phyloP scores from a whole-genome alignment of 2,888 invertebrate genomes.

The Parnassius smintheus region DNA sequence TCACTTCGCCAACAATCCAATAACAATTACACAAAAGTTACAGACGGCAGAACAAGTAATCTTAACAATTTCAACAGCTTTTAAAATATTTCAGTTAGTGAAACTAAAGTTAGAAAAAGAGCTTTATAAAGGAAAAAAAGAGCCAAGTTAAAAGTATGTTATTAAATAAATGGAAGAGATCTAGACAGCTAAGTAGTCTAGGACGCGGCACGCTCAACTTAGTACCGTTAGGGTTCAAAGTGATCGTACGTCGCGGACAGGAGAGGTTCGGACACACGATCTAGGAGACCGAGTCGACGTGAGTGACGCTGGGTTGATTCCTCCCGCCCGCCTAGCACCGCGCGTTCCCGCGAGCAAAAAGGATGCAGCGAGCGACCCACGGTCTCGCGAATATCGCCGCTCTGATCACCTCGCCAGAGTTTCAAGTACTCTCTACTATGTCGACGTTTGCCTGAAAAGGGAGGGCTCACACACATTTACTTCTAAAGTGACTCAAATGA shows the following conservation, averaged over 20 bases:
- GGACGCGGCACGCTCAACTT: slow-evolving; percentile 58
- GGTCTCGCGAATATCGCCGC: slow-evolving; percentile 70
- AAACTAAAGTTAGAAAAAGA: slow-evolving; percentile 24
- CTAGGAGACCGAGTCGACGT: slow-evolving; percentile 74
- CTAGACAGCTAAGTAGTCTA: slow-evolving; percentile 46
- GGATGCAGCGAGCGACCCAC: slow-evolving; percentile 70
- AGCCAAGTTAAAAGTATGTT: slow-evolving; percentile 5
- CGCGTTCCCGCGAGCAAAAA: slow-evolving; percentile 67
- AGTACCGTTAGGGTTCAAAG: slow-evolving; percentile 71
- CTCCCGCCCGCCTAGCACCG: slow-evolving; percentile 72
- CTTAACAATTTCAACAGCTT: slow-evolving; percentile 29
- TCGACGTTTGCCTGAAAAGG: slow-evolving; percentile 67
- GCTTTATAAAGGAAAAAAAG: slow-evolving; percentile 14
- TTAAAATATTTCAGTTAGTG: slow-evolving; percentile 31
- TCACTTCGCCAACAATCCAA: slow-evolving; percentile 63
- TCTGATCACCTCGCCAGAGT: slow-evolving; percentile 71
- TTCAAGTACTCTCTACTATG: slow-evolving; percentile 67
- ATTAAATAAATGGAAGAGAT: slow-evolving; percentile 42
- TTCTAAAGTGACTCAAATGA: slow-evolving; percentile 52
- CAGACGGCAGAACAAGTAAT: slow-evolving; percentile 44
- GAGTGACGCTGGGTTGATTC: slow-evolving; percentile 70
- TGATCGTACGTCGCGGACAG: slow-evolving; percentile 74
- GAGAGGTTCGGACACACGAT: slow-evolving; percentile 76
- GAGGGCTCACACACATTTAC: slow-evolving; percentile 58
- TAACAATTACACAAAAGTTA: slow-evolving; percentile 60